These are phyloP conservation scores for Sesamia inferens DNA, from an alignment of 2,888 invertebrate species.

Conservation along the genomic window DNA sequence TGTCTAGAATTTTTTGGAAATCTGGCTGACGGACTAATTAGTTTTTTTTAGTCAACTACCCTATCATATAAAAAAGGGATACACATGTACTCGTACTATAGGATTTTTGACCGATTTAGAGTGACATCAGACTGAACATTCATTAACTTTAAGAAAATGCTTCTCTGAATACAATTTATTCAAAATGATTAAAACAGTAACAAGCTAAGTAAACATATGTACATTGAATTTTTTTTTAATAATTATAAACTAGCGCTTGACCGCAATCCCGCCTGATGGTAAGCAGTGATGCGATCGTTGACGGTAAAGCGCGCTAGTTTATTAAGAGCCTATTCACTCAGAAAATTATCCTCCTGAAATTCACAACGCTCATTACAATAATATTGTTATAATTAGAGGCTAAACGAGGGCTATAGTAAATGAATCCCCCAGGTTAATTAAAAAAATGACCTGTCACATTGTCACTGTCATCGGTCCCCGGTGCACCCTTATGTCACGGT, in stretches of 20 bases:
- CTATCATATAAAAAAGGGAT: too few species aligned
- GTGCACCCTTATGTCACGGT: conserved; percentile 69
- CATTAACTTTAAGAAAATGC: not conserved
- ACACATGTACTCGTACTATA: too few species aligned
- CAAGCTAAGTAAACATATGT: not conserved
- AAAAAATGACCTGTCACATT: conserved; percentile 72
- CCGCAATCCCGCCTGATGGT: too few species aligned
- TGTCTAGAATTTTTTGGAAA: too few species aligned
- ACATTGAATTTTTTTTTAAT: too few species aligned
- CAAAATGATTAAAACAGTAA: not conserved
- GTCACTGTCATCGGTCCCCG: conserved; percentile 70
- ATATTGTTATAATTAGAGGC: conserved; percentile 14
- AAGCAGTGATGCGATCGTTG: too few species aligned
- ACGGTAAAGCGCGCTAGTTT: too few species aligned
- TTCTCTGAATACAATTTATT: not conserved
- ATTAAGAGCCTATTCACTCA: too few species aligned
- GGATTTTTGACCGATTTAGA: too few species aligned
- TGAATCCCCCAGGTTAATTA: conserved; percentile 74
- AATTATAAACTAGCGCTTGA: too few species aligned
- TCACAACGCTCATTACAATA: not conserved
- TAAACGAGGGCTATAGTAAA: conserved; percentile 61
- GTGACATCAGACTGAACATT: not conserved
- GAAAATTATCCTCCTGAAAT: not conserved
- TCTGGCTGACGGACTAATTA: too few species aligned
- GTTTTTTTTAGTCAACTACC: too few species aligned